These are phyloP conservation scores for Chrosomus eos DNA, from an alignment of 2,797 vertebrate genomes.

Conservation along the genomic window DNA sequence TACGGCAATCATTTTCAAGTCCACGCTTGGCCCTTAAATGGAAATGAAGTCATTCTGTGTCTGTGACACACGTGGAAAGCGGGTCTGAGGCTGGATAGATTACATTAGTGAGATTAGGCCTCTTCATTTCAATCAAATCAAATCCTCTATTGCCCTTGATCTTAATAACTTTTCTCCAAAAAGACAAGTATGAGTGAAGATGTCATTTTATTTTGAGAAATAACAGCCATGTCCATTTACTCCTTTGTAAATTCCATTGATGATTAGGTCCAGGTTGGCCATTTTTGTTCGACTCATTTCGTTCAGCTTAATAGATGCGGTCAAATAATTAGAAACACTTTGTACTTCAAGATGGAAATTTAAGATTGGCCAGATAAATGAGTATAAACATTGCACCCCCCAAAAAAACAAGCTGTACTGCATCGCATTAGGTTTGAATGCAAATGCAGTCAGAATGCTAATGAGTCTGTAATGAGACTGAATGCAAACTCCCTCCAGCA, in stretches of 20 bases:
- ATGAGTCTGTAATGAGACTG: slow-evolving; percentile 42
- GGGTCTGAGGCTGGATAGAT: slow-evolving; percentile 62
- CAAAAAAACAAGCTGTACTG: slow-evolving; percentile 8
- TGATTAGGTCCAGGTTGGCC: slow-evolving; percentile 25
- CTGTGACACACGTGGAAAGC: slow-evolving; percentile 73
- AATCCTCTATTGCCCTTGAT: slow-evolving; percentile 67
- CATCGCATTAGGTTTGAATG: slow-evolving; percentile 35
- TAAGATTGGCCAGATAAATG: slow-evolving; percentile 40
- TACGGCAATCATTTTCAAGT: slow-evolving; percentile 79
- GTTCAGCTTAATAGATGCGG: slow-evolving; percentile 3
- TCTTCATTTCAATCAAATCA: slow-evolving; percentile 80
- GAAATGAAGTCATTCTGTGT: slow-evolving; percentile 75
- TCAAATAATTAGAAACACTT: slow-evolving; percentile 44
- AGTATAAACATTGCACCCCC: slow-evolving; percentile 18
- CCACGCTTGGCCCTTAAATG: slow-evolving; percentile 73
- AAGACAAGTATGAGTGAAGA: slow-evolving; percentile 40
- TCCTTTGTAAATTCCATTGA: slow-evolving; percentile 45
- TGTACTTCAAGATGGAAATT: slow-evolving; percentile 36
- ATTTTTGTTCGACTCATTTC: slow-evolving; percentile 28
- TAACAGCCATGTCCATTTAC: slow-evolving; percentile 67
- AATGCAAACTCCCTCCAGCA: slow-evolving; percentile 23
- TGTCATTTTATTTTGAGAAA: slow-evolving; percentile 59
- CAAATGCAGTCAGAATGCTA: slow-evolving; percentile 35
- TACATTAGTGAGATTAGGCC: slow-evolving; percentile 82
- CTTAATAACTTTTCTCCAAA: slow-evolving; percentile 51